Percentiles rank a stretch among this genome's conserved stretches.
Evolutionary conservation across 2,113 vertebrate genomes (phyloP).

Genomic region (Baryphthengus martii): DNA sequence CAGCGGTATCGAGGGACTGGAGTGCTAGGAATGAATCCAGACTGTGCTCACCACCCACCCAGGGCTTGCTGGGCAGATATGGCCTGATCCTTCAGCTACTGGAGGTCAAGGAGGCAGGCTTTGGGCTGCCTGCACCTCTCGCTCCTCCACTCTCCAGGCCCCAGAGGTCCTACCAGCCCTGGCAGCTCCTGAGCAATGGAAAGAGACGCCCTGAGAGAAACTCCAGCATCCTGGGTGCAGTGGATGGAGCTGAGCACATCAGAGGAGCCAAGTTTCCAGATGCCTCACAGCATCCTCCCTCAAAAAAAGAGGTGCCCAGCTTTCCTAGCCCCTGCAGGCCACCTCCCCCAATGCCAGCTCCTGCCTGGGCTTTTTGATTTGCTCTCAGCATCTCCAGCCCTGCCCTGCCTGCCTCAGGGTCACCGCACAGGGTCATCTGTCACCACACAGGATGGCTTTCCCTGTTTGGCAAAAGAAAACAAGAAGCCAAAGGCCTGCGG

Average conservation of each 20-base stretch:
- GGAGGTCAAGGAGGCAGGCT: background rate
- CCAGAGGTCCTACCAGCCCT: background rate
- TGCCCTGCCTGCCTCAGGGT: background rate
- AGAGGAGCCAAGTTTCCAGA: background rate
- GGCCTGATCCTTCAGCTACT: background rate
- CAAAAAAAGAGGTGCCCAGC: background rate
- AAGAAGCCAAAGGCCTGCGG: conserved; percentile 10
- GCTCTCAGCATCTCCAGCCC: background rate
- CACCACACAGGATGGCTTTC: background rate
- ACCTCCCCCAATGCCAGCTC: background rate
- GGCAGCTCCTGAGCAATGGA: background rate
- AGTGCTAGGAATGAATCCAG: background rate
- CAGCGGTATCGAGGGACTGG: background rate
- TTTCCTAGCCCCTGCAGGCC: background rate
- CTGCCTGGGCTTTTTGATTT: background rate
- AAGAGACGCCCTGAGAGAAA: background rate
- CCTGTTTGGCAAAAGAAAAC: background rate
- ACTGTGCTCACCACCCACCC: background rate
- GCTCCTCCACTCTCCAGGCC: background rate
- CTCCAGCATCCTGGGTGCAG: background rate
- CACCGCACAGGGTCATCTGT: background rate
- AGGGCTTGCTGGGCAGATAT: background rate
- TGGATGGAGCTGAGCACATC: background rate
- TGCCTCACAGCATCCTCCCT: background rate
- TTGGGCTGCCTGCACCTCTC: background rate